Evolutionary conservation across 1,140 invertebrate genomes (phyloP).

Genomic region (Drosophila ambigua): DNA sequence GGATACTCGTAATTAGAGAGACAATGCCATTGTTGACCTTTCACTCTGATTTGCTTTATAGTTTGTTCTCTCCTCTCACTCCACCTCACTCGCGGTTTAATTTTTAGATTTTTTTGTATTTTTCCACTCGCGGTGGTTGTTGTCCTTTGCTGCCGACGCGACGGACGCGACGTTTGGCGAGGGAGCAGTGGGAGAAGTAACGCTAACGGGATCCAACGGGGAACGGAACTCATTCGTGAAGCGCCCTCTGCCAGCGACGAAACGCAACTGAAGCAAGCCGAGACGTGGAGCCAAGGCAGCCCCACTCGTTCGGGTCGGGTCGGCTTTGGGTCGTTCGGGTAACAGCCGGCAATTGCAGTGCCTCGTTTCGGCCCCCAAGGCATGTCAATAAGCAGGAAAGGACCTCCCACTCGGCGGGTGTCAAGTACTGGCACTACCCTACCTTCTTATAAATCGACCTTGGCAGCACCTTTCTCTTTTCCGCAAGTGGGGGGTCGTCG

Average conservation of each 20-base stretch:
- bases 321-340: conserved; percentile 36
- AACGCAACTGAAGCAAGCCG: conserved; percentile 55
- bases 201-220: neutral
- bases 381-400: too few species aligned
- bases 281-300: conserved; percentile 19
- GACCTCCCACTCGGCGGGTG: too few species aligned
- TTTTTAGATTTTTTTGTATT: conserved; percentile 31
- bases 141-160: conserved; percentile 25
- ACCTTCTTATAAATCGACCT: too few species aligned
- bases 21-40: conserved; percentile 45
- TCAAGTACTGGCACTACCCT: too few species aligned
- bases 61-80: neutral
- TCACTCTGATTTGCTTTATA: conserved; percentile 28
- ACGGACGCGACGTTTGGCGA: neutral
- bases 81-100: neutral
- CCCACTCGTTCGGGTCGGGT: conserved; percentile 18
- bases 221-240: conserved; percentile 12
- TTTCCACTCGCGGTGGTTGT: conserved; percentile 44
- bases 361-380: neutral
- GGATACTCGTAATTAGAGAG: conserved; percentile 54
- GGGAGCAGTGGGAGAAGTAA: too few species aligned
- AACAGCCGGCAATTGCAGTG: conserved; percentile 38
- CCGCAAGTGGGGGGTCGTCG: conserved; percentile 3
- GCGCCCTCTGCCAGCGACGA: conserved; percentile 31
- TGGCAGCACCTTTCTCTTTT: neutral